Base-by-base conservation (phyloP, 2,797 vertebrate species). In the Heteromormyrus szaboi region DNA sequence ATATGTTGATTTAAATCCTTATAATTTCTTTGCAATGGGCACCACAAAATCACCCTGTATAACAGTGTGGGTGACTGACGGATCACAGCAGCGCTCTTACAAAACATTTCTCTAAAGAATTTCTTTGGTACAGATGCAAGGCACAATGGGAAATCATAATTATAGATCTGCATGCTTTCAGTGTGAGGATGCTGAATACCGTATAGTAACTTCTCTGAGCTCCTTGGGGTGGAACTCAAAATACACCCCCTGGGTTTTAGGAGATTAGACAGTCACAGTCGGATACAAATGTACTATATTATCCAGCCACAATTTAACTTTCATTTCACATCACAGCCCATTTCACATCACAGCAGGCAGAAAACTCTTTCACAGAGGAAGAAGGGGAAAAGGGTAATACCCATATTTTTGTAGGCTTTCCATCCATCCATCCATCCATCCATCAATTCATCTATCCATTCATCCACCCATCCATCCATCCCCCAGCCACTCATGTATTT, bases 301-400 rank as follows among this genome's bases (percentile, higher is more conserved):
- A 85, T 85, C 11, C n/a, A 85, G 50, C 14, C 25, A 54, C 29
- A n/a, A 29, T 53, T 33, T 50, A 46, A 44, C 41, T 83, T 83
- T 83, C 46, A 50, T 76, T 76, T 76, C 68, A 37, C 33, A 76
- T 76, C 33, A 76, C 68, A 50, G 51, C 25, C 84, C 84, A 50
- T 83, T 83, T 83, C 46, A 86, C 84, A 53, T 86, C 5, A 86
- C 84, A 86, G 48, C 84, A 86, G 25, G 48, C 50, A 51, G 33
- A 33, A 46, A 50, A 50, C n/a, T 84, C 41, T 50, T 48, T 22
- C 48, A 22, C 48, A 25, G 44, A 44, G 86, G 37, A 29, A 62
- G 33, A 29, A 56, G 33, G 54, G 53, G 41, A 25, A 62, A 88
- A 50, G 25, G 44, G 62, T 33, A 88, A 29, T 72, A 25, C 33